Evolutionary conservation across 2,888 invertebrate species (phyloP), one percentile per base, ranked within the genome.

Genomic region (Drosophila sordidula): DNA sequence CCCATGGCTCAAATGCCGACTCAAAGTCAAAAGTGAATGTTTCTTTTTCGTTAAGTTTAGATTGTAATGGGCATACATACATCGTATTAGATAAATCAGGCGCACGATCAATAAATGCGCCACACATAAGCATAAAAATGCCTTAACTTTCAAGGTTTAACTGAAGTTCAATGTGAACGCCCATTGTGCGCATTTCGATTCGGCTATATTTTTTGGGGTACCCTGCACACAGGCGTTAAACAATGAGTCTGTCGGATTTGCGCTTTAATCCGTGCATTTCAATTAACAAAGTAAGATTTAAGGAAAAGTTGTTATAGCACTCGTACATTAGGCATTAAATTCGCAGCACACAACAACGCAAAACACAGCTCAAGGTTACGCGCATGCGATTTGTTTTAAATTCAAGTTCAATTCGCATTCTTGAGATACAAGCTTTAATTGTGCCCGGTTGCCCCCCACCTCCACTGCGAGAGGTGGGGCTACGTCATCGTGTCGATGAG

Each of bases 381-480:
- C 34, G 68, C 50, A 57, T 64, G 47, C 45, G 58, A 66, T 58
- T 63, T 65, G 63, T 46, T 69, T 67, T 57, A 64, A 86, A 68
- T 88, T 88, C 84, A 84, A 84, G 83, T 83, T 88, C 84, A 87
- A 80, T 66, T 88, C 78, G 63, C 62, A 77, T 88, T 83, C 87
- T 83, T 61, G 41, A 55, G 41, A 69, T 14, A 29, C 38, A 54
- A 6, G 1, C 29, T 8, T 39, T 29, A 22, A 26, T 26, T 54
- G 57, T 26, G 36, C 32, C 2, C 46, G 25, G 45, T 26, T 39
- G 14, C 8, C 9, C 1, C 18, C 38, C 1, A 0, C 8, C n/a
- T 4, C 49, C 16, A 1, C 9, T n/a, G 41, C 52, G 32, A 52
- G 34, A 1, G 25, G 39, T 14, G 12, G 0, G 64, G 22, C 26